Conservation (phyloP, 1,140 invertebrate species). For the Littorina saxatilis region DNA sequence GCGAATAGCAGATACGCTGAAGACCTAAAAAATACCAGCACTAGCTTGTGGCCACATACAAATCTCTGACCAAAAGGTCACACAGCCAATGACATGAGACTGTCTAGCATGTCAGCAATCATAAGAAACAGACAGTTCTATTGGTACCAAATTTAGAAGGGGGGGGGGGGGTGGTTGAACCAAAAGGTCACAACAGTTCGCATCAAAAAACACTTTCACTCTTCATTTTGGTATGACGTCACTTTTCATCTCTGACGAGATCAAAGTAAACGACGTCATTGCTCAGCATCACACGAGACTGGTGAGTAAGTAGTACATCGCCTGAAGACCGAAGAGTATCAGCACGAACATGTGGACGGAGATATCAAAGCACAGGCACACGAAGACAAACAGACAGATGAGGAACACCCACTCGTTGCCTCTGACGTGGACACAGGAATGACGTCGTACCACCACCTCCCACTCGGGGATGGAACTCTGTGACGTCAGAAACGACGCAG, state of each 20-base stretch:
- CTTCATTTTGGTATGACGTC: too few relatives aligned
- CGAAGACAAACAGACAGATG: constrained; percentile 29
- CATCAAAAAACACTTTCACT: neutral
- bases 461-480: constrained; percentile 29
- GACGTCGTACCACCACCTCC: constrained; percentile 25
- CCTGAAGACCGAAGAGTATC: constrained; percentile 21
- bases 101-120: too few relatives aligned
- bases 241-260: too few relatives aligned
- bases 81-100: too few relatives aligned
- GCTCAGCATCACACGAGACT: constrained; percentile 1
- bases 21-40: too few relatives aligned
- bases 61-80: too few relatives aligned
- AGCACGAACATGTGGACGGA: constrained; percentile 25
- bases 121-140: too few relatives aligned
- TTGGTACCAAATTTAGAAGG: too few relatives aligned
- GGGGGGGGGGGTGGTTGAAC: too few relatives aligned
- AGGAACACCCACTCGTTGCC: constrained; percentile 30
- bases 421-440: constrained; percentile 29
- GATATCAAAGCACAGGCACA: constrained; percentile 20
- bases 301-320: constrained; percentile 28
- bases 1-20: too few relatives aligned
- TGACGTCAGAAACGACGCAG: constrained; percentile 19
- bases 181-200: neutral
- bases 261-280: too few relatives aligned
- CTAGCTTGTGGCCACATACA: too few relatives aligned